phyloP scores from a whole-genome alignment of 2,888 invertebrate genomes.

The Stegana nigrithorax region DNA sequence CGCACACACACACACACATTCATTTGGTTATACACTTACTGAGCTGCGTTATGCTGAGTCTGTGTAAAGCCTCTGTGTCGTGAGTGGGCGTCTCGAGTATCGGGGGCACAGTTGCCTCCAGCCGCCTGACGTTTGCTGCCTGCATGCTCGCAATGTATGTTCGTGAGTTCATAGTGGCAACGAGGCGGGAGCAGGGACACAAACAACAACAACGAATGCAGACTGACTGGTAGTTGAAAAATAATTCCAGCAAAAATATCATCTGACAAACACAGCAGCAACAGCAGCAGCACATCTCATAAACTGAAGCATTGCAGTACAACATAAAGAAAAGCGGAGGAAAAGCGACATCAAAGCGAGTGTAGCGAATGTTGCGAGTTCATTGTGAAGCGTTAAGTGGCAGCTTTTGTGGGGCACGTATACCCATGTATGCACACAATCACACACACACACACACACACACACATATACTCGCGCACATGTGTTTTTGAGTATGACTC shows the following conservation, averaged over 20 bases:
- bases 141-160: slow-evolving; percentile 4
- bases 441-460: too few relatives aligned
- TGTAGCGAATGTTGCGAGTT: too few relatives aligned
- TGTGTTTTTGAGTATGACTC: not conserved
- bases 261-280: slow-evolving; percentile 32
- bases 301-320: not conserved
- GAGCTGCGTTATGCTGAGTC: not conserved
- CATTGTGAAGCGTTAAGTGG: too few relatives aligned
- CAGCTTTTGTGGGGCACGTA: too few relatives aligned
- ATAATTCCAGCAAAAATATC: slow-evolving; percentile 50
- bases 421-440: not conserved
- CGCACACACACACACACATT: not conserved
- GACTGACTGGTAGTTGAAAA: slow-evolving; percentile 46
- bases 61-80: slow-evolving; percentile 19
- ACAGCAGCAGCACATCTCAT: not conserved
- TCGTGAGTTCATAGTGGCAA: too few relatives aligned
- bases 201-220: too few relatives aligned
- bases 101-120: slow-evolving; percentile 2
- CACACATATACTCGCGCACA: not conserved
- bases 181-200: too few relatives aligned
- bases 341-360: slow-evolving; percentile 12
- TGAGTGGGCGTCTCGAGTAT: not conserved
- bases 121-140: too few relatives aligned
- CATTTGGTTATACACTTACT: not conserved
- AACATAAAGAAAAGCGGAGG: not conserved